These are phyloP conservation scores for Drosophila equinoxialis DNA, from an alignment of 1,140 invertebrate species.

Conservation along the genomic window DNA sequence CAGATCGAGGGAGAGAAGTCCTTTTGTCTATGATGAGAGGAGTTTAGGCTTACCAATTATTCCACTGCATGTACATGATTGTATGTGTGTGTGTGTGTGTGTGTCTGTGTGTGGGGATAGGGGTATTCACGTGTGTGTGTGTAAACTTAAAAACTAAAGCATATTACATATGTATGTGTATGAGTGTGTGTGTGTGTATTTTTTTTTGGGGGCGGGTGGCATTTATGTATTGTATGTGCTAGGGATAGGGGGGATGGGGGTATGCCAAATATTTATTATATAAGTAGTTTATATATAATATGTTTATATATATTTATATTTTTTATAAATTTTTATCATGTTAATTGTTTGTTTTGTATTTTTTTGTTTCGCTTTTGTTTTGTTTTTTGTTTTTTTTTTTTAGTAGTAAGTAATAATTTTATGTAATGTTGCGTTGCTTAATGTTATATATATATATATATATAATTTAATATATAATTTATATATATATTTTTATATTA, in stretches of 20 bases:
- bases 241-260: not conserved
- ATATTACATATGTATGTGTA: slow-evolving; percentile 6
- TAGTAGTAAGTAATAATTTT: slow-evolving; percentile 70
- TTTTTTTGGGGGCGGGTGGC: not conserved
- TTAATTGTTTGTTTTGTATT: slow-evolving; percentile 34
- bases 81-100: not conserved
- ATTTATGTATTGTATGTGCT: not conserved
- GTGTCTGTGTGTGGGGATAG: not conserved
- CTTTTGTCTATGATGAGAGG: not conserved
- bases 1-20: not conserved
- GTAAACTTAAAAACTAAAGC: slow-evolving; percentile 10
- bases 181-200: not conserved
- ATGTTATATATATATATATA: slow-evolving; percentile 56
- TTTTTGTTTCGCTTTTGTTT: slow-evolving; percentile 42
- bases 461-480: slow-evolving; percentile 38
- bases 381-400: slow-evolving; percentile 42
- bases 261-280: slow-evolving; percentile 8
- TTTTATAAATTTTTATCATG: slow-evolving; percentile 16
- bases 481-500: slow-evolving; percentile 53
- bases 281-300: slow-evolving; percentile 8
- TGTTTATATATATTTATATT: not conserved
- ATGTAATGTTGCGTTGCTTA: slow-evolving; percentile 79
- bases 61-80: not conserved
- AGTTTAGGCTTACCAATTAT: not conserved
- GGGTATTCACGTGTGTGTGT: not conserved